A percentile compares a stretch with the other conserved stretches of the same genome.
Conservation (phyloP, 2,797 vertebrate genomes). For the Mus minutoides region DNA sequence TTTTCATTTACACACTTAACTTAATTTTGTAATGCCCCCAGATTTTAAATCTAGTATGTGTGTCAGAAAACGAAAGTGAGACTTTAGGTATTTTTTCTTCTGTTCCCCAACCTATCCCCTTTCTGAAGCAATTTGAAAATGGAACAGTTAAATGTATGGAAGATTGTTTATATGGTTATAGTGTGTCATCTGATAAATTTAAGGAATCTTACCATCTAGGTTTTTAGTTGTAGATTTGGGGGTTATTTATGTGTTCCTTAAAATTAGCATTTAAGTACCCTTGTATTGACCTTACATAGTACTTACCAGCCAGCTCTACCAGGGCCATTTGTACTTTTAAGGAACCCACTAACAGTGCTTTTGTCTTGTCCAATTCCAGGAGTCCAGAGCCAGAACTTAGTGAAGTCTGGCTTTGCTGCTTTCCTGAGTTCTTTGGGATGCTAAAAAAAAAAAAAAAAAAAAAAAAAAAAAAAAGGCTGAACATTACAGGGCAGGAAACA, state of each 20-base stretch:
- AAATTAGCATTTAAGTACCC: constrained; percentile 45
- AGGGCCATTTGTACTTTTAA: constrained; percentile 53
- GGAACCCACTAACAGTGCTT: constrained; percentile 51
- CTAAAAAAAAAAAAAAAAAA: constrained; percentile 78
- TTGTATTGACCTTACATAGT: constrained; percentile 30
- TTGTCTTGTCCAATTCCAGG: neutral
- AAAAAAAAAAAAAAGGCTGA: constrained; percentile 79
- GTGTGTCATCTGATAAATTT: constrained; percentile 40
- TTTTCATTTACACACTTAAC: constrained; percentile 42
- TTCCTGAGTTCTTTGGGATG: constrained; percentile 48
- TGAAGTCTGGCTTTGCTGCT: constrained; percentile 42
- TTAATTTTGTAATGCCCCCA: constrained; percentile 43
- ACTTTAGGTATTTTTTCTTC: constrained; percentile 7
- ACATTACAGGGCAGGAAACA: constrained; percentile 66
- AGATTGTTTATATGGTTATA: constrained; percentile 41
- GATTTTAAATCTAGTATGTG: neutral
- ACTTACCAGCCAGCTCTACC: constrained; percentile 53
- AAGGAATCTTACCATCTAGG: neutral
- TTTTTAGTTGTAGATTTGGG: constrained; percentile 48
- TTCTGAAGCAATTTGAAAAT: constrained; percentile 56
- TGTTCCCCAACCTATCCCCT: neutral
- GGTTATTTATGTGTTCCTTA: constrained; percentile 36
- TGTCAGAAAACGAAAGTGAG: constrained; percentile 65
- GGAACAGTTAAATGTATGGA: constrained; percentile 40
- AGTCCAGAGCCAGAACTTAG: constrained; percentile 70